Conservation (phyloP, 2,888 invertebrate species). For the Schizotus pectinicornis region DNA sequence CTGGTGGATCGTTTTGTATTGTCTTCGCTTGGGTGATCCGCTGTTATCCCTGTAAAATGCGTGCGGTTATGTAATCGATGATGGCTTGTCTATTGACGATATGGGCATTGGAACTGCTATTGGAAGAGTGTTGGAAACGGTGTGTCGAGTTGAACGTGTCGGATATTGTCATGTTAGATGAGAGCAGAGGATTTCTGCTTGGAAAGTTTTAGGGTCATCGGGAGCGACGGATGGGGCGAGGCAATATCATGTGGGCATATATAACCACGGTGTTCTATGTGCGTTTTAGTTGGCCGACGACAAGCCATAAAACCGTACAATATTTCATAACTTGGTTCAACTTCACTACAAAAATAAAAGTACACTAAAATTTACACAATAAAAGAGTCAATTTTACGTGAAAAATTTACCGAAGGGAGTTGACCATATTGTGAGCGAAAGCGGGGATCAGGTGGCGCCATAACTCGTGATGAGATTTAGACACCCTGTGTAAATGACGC, state of each 20-base stretch:
- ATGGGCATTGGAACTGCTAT: neutral
- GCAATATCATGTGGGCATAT: constrained; percentile 16
- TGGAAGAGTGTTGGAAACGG: constrained; percentile 3
- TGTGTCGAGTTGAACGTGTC: constrained; percentile 1
- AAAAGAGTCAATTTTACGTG: too few relatives aligned
- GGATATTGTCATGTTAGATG: constrained; percentile 39
- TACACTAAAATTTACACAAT: too few relatives aligned
- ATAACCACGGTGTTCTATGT: too few relatives aligned
- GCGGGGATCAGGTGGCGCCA: too few relatives aligned
- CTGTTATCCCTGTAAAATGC: constrained; percentile 67
- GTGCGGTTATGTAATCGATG: constrained; percentile 33
- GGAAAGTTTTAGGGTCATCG: constrained; percentile 38
- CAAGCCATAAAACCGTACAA: too few relatives aligned
- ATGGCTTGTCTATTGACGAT: neutral
- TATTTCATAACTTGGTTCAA: too few relatives aligned
- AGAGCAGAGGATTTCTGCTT: constrained; percentile 45
- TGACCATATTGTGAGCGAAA: too few relatives aligned
- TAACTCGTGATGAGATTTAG: too few relatives aligned
- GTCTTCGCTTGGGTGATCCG: constrained; percentile 66
- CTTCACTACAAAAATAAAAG: too few relatives aligned
- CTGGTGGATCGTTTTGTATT: constrained; percentile 56
- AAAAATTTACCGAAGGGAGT: too few relatives aligned
- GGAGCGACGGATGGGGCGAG: constrained; percentile 41
- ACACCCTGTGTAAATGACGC: too few relatives aligned
- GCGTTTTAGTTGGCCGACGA: too few relatives aligned